These are phyloP conservation scores for Micromussa lordhowensis DNA, from an alignment of 92 coral and sea anemone species.

Conservation along the genomic window DNA sequence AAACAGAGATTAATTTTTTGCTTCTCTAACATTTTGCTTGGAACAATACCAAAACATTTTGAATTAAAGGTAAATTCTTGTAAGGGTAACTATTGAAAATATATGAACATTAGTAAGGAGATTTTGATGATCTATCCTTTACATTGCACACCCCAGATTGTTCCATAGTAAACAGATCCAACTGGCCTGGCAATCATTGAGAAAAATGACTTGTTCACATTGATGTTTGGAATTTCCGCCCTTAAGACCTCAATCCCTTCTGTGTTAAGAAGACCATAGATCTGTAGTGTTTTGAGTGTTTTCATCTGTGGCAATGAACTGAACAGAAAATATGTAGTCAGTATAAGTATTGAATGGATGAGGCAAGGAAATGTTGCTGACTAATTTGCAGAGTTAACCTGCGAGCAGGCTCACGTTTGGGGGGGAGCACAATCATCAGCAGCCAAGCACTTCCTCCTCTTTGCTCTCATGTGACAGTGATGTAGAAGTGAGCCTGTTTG, in stretches of 20 bases:
- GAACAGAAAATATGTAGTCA: not conserved
- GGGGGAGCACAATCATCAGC: too few relatives aligned
- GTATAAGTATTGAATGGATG: not conserved
- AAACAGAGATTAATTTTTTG: not conserved
- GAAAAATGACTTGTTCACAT: slow-evolving; percentile 78
- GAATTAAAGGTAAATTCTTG: not conserved
- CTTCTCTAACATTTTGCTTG: not conserved
- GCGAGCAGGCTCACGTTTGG: too few relatives aligned
- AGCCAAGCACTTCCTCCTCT: too few relatives aligned
- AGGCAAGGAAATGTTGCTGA: not conserved
- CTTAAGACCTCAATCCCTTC: slow-evolving; percentile 77
- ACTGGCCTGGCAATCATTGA: slow-evolving; percentile 88
- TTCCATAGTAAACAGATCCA: slow-evolving; percentile 67
- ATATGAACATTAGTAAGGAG: not conserved
- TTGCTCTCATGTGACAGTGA: too few relatives aligned
- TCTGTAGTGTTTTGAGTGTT: slow-evolving; percentile 72
- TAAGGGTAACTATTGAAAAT: not conserved
- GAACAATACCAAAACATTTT: not conserved
- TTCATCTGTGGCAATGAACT: slow-evolving; percentile 76
- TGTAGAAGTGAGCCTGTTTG: too few relatives aligned
- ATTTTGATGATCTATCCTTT: slow-evolving; percentile 26
- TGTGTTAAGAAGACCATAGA: slow-evolving; percentile 82
- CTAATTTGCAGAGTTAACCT: not conserved
- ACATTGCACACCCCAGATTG: slow-evolving; percentile 84
- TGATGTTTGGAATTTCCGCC: slow-evolving; percentile 70